phyloP scores from a whole-genome alignment of 2,113 vertebrate species.

The Engystomops pustulosus region DNA sequence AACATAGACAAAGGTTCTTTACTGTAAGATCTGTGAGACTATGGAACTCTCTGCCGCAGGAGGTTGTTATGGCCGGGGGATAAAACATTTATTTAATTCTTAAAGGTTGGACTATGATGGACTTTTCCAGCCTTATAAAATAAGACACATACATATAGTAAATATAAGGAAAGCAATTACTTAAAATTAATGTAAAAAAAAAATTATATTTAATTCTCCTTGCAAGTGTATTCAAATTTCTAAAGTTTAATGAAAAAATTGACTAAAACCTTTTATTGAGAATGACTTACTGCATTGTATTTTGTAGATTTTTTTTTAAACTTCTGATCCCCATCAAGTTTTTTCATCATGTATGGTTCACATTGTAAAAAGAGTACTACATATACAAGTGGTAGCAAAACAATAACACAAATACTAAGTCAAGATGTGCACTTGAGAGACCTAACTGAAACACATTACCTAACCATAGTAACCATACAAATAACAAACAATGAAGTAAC shows the following conservation, averaged over 20 bases:
- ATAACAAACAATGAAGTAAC: slow-evolving; percentile 21
- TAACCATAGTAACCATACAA: slow-evolving; percentile 9
- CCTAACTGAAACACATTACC: neutral
- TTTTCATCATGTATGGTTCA: neutral
- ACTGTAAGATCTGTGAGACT: no score
- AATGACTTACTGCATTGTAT: neutral
- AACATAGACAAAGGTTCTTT: no score
- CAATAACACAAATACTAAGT: slow-evolving; percentile 2
- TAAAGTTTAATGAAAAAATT: neutral
- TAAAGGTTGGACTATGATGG: no score
- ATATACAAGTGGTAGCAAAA: slow-evolving; percentile 13
- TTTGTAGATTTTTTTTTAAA: neutral
- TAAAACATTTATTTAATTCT: no score
- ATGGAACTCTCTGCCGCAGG: no score
- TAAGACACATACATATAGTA: no score
- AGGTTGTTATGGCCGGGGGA: no score
- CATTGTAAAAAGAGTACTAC: neutral
- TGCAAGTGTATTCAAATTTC: neutral
- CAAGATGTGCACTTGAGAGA: neutral
- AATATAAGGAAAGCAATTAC: no score
- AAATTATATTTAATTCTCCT: neutral
- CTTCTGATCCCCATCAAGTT: neutral
- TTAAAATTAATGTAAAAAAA: no score
- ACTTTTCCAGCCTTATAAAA: no score
- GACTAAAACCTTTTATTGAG: no score